Evolutionary conservation across 2,113 vertebrate genomes (phyloP), one percentile per base, ranked within the genome.

Genomic region (Sander vitreus): DNA sequence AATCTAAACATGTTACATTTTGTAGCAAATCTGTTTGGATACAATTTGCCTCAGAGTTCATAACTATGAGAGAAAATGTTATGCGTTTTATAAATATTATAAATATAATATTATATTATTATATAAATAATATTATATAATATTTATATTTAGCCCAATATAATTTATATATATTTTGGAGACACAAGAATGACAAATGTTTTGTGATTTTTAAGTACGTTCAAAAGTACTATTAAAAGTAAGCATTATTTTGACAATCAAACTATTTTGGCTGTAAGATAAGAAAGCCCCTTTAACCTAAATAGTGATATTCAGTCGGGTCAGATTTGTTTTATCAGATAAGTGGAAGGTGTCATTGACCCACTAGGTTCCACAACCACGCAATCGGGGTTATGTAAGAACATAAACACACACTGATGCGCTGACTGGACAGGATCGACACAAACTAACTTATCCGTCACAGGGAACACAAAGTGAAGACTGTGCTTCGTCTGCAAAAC

Each of bases 401-500:
- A 25, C 13, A 33, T 23, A 72, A 39, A 50, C 36, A 78, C 63
- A 33, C 25, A 19, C 39, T 16, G 57, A n/a, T 47, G 23, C 5
- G 2, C 21, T 19, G 54, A 71, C 8, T 19, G 16, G n/a, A 47
- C 3, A 10, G 2, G 8, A 27, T 45, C 3, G 0, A 54, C 68
- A 33, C 9, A 13, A 33, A 30, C 47, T 0, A 23, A 51, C 21
- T 71, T 45, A 1, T 23, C 54, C 1, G 15, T n/a, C 43, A 16
- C n/a, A 36, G 33, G 4, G 27, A 30, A 18, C 30, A 15, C n/a
- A 0, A 59, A 60, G 23, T 19, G 16, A 33, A 45, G 3, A 21
- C 33, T 33, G 67, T 13, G 11, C 16, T 53, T 30, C 15, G n/a
- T 43, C 51, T 19, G 55, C 19, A 1, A 30, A 88, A 97, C 98